Evolutionary conservation across 1,140 invertebrate genomes (phyloP), one percentile per base, ranked within the genome.

Genomic region (Drosophila paulistorum): DNA sequence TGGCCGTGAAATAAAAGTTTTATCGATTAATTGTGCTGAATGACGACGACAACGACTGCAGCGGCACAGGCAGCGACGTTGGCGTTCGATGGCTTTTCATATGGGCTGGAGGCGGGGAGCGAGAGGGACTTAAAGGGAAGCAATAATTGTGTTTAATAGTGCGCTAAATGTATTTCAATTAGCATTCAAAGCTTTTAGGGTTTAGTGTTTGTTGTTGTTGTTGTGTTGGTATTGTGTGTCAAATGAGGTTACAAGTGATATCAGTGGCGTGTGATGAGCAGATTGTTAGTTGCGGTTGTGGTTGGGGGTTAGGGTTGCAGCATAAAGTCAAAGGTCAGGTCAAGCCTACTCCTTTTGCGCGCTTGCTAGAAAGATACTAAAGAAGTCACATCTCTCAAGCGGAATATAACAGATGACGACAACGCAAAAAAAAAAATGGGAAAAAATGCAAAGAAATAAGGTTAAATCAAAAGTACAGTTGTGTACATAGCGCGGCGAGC

Each of bases 391-490:
- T 60, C 58, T 60, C 58, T 13, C 35, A 60, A n/a, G 17, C 58
- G 58, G 23, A 39, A 13, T 33, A 54, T 51, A 71, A 65, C 65
- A 65, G 59, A 68, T 69, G 57, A 82, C 71, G 73, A 69, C 65
- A 68, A 69, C 70, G 68, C 64, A 86, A 78, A 84, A 83, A 84
- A 30, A 30, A 30, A 30, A 30, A 0, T 0, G 30, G 30, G 64
- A 72, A 77, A 84, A 68, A 70, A 76, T 63, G 61, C 61, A 89
- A 85, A 89, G 84, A 89, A 89, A 89, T 90, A 89, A 89, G 84
- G 84, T 89, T 89, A 89, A 89, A 89, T 89, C 84, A 89, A 90
- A 89, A 90, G 85, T 90, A 89, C 85, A 89, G 84, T 89, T 87
- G 84, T 87, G 84, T 87, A 87, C 84, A 87, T 84, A 87, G 84